Evolutionary conservation across 2,888 invertebrate genomes (phyloP).

Genomic region (Agrotis puta): DNA sequence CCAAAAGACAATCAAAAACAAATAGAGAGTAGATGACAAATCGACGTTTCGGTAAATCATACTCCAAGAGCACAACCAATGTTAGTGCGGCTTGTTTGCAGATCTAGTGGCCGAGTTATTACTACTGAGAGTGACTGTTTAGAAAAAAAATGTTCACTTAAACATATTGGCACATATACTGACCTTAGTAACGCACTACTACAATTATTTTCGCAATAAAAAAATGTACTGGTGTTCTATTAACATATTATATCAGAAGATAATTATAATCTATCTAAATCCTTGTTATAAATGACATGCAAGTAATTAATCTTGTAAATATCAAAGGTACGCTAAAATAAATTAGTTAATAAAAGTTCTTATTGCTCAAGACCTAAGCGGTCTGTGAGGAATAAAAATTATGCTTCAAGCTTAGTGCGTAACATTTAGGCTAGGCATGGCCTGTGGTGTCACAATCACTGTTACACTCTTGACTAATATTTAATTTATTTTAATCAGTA

Average conservation of each 20-base stretch:
- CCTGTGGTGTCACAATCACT: neutral
- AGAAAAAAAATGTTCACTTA: slow-evolving; percentile 23
- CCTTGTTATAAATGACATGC: neutral
- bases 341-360: neutral
- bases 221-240: neutral
- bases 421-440: slow-evolving; percentile 6
- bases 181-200: slow-evolving; percentile 10
- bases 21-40: slow-evolving; percentile 1
- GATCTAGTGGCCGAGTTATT: slow-evolving; percentile 30
- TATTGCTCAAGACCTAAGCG: slow-evolving; percentile 18
- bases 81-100: neutral
- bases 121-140: slow-evolving; percentile 8
- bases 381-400: neutral
- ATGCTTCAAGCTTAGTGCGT: slow-evolving; percentile 3
- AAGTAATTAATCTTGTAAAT: slow-evolving; percentile 10
- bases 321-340: slow-evolving; percentile 14
- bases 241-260: neutral
- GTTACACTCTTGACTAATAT: slow-evolving; percentile 1
- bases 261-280: neutral
- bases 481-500: slow-evolving; percentile 7
- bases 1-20: neutral
- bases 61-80: neutral
- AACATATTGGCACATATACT: slow-evolving; percentile 10
- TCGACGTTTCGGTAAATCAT: neutral
- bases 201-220: slow-evolving; percentile 15